These are phyloP conservation scores for Lycaena phlaeas DNA, from an alignment of 2,888 invertebrate species.

Conservation along the genomic window DNA sequence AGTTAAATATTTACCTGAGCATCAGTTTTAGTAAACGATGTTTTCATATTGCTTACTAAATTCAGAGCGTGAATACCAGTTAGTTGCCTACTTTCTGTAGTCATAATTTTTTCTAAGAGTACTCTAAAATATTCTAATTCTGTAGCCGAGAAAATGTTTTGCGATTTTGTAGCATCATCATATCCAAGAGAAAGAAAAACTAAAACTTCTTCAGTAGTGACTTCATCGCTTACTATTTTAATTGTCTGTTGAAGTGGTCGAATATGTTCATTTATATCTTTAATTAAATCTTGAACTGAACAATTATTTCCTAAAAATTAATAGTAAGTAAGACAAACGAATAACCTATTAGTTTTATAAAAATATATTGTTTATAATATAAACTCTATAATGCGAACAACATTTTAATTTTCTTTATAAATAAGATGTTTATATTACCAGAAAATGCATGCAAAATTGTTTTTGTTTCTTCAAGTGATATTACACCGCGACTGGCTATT, in stretches of 20 bases:
- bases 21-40: constrained; percentile 45
- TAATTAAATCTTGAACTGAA: constrained; percentile 34
- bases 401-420: neutral
- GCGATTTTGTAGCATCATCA: constrained; percentile 52
- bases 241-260: constrained; percentile 46
- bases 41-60: constrained; percentile 45
- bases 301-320: constrained; percentile 30
- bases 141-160: constrained; percentile 43
- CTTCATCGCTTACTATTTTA: constrained; percentile 48
- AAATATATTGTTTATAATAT: no score
- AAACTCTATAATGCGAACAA: neutral
- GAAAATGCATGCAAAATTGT: constrained; percentile 20
- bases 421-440: neutral
- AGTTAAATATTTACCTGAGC: constrained; percentile 40
- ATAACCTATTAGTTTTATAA: neutral
- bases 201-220: constrained; percentile 44
- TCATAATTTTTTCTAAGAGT: constrained; percentile 53
- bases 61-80: constrained; percentile 50
- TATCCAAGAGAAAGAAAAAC: constrained; percentile 48
- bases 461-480: constrained; percentile 36
- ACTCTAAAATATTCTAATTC: constrained; percentile 56
- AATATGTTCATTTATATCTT: constrained; percentile 47
- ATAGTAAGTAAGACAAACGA: neutral
- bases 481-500: constrained; percentile 48
- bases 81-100: constrained; percentile 46